Evolutionary conservation across 2,113 vertebrate species (phyloP).

Genomic region (Smithornis capensis): DNA sequence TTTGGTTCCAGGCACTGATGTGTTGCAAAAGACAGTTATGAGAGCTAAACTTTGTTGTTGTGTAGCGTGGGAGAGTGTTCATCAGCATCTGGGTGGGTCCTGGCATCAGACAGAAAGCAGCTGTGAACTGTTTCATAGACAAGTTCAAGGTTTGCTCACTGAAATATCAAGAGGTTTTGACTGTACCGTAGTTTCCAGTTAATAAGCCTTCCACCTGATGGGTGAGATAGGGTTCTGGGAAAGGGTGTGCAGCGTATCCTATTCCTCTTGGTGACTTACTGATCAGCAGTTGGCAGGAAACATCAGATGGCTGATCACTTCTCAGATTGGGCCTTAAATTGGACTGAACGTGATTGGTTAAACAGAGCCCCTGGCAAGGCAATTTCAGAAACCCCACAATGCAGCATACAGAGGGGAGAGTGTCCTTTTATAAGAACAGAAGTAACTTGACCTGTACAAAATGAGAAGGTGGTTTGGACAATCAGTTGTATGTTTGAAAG

Average conservation of each 20-base stretch:
- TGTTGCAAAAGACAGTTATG: not conserved
- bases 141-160: not conserved
- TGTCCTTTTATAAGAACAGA: not conserved
- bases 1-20: not conserved
- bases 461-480: not conserved
- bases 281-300: not conserved
- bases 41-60: not conserved
- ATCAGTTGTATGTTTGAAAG: not conserved
- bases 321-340: not conserved
- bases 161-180: not conserved
- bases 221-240: not conserved
- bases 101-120: not conserved
- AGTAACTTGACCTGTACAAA: not conserved
- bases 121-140: not conserved
- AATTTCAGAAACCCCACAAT: not conserved
- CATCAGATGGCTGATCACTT: not conserved
- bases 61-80: not conserved
- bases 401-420: rapidly evolving
- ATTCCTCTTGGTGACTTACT: not conserved
- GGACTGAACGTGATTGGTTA: not conserved
- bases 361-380: not conserved
- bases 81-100: not conserved
- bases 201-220: not conserved
- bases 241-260: not conserved
- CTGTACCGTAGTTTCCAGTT: not conserved